These are phyloP conservation scores for Apeira syringaria DNA, from an alignment of 2,888 invertebrate species.

Conservation along the genomic window DNA sequence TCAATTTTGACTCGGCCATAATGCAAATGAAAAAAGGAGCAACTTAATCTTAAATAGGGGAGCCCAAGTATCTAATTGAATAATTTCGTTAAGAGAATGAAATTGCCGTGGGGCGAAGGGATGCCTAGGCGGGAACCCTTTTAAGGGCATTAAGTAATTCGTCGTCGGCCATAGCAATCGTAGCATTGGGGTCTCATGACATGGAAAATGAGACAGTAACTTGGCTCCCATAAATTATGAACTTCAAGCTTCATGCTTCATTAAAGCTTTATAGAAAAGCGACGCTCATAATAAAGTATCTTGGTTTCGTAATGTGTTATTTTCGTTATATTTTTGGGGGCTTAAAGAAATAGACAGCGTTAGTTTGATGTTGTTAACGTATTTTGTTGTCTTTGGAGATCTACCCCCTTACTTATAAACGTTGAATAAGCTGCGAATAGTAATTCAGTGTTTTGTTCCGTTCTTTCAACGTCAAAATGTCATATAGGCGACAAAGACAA, in stretches of 20 bases:
- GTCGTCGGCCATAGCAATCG: conserved; percentile 32
- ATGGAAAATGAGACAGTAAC: conserved; percentile 9
- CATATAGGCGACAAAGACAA: no score
- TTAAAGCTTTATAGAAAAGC: neutral
- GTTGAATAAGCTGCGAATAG: no score
- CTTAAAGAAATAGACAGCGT: no score
- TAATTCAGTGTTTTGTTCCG: no score
- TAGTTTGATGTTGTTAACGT: no score
- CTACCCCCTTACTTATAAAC: no score
- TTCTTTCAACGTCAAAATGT: no score
- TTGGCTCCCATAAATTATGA: neutral
- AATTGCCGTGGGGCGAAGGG: conserved; percentile 44
- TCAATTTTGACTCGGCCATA: conserved; percentile 48
- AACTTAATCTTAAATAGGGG: conserved; percentile 58
- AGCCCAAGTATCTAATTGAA: conserved; percentile 66
- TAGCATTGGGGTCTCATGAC: conserved; percentile 15
- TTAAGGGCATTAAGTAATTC: conserved; percentile 54
- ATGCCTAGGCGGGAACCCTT: conserved; percentile 41
- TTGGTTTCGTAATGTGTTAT: no score
- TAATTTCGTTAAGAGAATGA: conserved; percentile 65
- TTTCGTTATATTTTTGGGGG: no score
- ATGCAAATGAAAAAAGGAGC: conserved; percentile 60
- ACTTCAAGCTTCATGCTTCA: neutral
- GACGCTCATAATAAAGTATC: no score
- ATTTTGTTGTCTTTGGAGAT: no score